Percentiles rank a stretch among this genome's conserved stretches.
phyloP scores from a whole-genome alignment of 2,888 invertebrate genomes.

The Siphlonurus alternatus region DNA sequence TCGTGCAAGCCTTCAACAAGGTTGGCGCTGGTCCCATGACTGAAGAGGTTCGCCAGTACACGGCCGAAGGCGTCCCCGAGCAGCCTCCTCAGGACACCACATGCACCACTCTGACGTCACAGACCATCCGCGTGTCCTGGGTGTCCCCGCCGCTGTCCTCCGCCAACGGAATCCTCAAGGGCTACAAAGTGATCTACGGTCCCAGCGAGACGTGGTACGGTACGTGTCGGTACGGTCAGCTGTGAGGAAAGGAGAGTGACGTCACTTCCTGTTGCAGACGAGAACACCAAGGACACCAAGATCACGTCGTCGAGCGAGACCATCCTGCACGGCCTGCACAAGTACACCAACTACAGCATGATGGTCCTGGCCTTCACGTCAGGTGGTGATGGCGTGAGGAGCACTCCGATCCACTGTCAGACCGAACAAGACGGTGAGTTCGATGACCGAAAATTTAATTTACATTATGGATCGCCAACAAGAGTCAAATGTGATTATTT shows the following conservation, averaged over 20 bases:
- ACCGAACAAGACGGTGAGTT: conserved; percentile 83
- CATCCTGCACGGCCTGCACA: conserved; percentile 81
- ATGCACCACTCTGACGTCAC: conserved; percentile 84
- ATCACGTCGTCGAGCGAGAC: conserved; percentile 86
- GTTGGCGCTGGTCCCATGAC: conserved; percentile 85
- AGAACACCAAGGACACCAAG: conserved; percentile 79
- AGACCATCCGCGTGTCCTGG: conserved; percentile 89
- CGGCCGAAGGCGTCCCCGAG: conserved; percentile 86
- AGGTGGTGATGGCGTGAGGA: conserved; percentile 86
- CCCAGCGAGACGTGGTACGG: conserved; percentile 86
- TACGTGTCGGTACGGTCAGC: conserved; percentile 77
- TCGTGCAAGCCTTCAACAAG: conserved; percentile 88
- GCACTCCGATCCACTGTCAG: conserved; percentile 75
- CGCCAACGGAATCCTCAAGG: conserved; percentile 88
- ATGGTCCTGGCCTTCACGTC: conserved; percentile 89
- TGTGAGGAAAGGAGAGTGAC: conserved; percentile 9
- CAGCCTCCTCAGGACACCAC: conserved; percentile 83
- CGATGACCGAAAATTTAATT: neutral
- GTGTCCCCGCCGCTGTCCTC: conserved; percentile 80
- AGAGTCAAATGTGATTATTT: no score
- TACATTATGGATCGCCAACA: no score
- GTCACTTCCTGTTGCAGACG: conserved; percentile 37
- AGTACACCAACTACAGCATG: conserved; percentile 94
- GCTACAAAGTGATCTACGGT: conserved; percentile 86
- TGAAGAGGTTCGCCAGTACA: conserved; percentile 75